Evolutionary conservation across 1,140 invertebrate species (phyloP).

Genomic region (Wiebesia pumilae): DNA sequence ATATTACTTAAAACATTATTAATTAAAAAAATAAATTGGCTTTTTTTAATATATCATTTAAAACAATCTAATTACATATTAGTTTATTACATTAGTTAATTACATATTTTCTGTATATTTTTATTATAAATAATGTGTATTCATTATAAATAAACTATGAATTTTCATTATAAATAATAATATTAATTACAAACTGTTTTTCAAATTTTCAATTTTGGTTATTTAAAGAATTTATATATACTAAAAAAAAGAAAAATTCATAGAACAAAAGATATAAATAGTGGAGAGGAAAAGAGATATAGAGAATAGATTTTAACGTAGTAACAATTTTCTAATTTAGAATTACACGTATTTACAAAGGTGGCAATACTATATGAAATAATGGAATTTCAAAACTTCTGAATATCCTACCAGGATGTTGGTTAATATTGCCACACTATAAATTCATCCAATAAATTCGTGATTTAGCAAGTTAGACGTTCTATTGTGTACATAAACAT

Average conservation of each 20-base stretch:
- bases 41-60: too few species aligned
- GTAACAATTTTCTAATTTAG: background rate
- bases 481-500: slow-evolving; percentile 36
- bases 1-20: too few species aligned
- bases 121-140: too few species aligned
- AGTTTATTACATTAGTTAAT: too few species aligned
- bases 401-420: slow-evolving; percentile 34
- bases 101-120: too few species aligned
- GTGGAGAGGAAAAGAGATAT: background rate
- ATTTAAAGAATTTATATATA: background rate
- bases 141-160: too few species aligned
- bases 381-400: slow-evolving; percentile 44
- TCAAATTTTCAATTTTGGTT: too few species aligned
- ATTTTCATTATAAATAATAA: background rate
- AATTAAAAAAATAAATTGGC: too few species aligned
- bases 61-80: too few species aligned
- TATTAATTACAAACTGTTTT: background rate
- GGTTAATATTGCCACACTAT: slow-evolving; percentile 36
- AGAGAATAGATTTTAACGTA: background rate
- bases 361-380: slow-evolving; percentile 18
- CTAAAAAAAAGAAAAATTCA: background rate
- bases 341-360: slow-evolving; percentile 29
- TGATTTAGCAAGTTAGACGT: slow-evolving; percentile 40
- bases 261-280: background rate
- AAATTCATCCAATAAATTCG: slow-evolving; percentile 37